Conservation (phyloP, 2,113 vertebrate species). For the Agapornis roseicollis region DNA sequence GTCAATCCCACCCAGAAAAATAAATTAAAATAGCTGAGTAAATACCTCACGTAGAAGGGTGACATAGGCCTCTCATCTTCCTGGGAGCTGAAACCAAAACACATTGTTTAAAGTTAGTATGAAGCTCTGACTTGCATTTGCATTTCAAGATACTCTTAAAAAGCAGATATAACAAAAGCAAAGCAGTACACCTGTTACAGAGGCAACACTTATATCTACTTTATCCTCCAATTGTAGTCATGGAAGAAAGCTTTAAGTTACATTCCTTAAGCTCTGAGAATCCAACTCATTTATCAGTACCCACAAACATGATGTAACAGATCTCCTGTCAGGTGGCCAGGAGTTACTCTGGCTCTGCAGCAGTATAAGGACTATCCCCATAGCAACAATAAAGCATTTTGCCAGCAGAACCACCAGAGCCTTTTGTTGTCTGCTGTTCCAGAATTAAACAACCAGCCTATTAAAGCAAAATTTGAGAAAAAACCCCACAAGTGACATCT, state of each 20-base stretch:
- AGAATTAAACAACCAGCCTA: background rate
- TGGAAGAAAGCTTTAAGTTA: background rate
- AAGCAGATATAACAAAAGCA: background rate
- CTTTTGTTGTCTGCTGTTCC: background rate
- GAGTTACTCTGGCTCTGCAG: background rate
- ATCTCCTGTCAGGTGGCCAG: background rate
- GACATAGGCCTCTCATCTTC: conserved; percentile 90
- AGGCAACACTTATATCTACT: background rate
- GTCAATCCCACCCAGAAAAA: background rate
- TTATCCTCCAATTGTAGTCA: background rate
- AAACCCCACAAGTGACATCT: background rate
- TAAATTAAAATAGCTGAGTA: background rate
- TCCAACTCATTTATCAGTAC: background rate
- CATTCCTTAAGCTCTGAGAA: conserved; percentile 6
- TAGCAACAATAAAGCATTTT: conserved; percentile 5
- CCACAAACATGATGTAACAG: background rate
- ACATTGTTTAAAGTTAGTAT: conserved; percentile 43
- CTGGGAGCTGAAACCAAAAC: conserved; percentile 79
- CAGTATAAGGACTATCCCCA: background rate
- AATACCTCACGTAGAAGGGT: conserved; percentile 92
- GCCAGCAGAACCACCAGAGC: background rate
- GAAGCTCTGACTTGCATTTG: background rate
- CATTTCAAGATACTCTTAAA: background rate
- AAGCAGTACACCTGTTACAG: background rate
- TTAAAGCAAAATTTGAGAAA: background rate